Base-by-base conservation (phyloP, 2,113 vertebrate genomes). In the Genyomyrus donnyi region DNA sequence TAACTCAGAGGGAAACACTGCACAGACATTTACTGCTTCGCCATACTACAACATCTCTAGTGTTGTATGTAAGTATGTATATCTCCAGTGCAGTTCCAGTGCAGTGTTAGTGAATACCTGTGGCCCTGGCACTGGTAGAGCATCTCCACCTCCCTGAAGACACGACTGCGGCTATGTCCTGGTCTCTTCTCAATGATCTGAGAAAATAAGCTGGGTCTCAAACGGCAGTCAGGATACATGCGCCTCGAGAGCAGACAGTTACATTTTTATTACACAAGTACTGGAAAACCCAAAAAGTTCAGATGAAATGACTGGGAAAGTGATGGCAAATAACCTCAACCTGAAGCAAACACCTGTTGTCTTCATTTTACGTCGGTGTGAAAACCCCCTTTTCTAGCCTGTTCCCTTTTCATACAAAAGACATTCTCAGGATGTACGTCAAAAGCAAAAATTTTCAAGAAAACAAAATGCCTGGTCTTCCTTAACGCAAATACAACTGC, bases 81-180 rank as follows among this genome's bases (percentile, higher is more conserved):
- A 70, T 70, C 1, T 11, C 21, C 85, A 50, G 27, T 17, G 2
- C 27, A 35, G 49, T 24, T 85, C 4, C 39, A 62, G 1, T 0
- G 7, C 2, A 31, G 45, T 0, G 3, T 11, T 8, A 7, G 19
- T 4, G 5, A 31, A 31, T 96, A 99, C 98, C 98, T 97, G 95
- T 99, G 98, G n/a, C 98, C 98, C 95, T 99, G 98, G 94, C 98
- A 99, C 95, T 99, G 98, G 77, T 99, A 99, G n/a, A 99, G 96
- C 98, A 98, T 99, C 95, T 99, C 98, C 92, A 99, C 98, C 93
- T 99, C 98, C 17, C 98, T 96, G 93, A 99, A 99, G 62, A 99
- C 98, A 42, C 98, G 93, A 89, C 96, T 98, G 88, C 98, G 97
- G 93, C 97, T 99, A 93, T 98, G 98, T 56, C 98, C 98, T 1